A percentile compares a stretch with the other conserved stretches of the same genome.
phyloP scores from a whole-genome alignment of 1,140 invertebrate genomes.

The Drosophila sturtevanti region DNA sequence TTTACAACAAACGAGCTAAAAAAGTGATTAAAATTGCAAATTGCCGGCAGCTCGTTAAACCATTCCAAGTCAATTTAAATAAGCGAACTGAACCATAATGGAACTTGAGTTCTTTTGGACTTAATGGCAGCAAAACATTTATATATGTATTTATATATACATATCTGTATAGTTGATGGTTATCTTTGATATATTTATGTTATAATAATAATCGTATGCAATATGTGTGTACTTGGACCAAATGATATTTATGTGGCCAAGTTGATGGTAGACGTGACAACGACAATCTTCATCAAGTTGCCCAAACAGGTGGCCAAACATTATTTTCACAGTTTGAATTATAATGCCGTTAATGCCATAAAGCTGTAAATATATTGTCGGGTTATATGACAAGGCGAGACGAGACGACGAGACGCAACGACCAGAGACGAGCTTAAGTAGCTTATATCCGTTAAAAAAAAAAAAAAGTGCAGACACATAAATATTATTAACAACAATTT shows the following conservation, averaged over 20 bases:
- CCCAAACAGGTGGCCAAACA: conserved; percentile 40
- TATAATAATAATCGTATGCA: neutral
- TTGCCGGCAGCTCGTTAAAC: neutral
- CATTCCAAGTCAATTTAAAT: conserved; percentile 7
- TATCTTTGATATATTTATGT: conserved; percentile 2
- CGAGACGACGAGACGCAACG: neutral
- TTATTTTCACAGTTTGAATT: conserved; percentile 50
- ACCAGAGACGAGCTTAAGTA: conserved; percentile 60
- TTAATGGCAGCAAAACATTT: neutral
- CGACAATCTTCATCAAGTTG: conserved; percentile 46
- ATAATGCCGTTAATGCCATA: conserved; percentile 69
- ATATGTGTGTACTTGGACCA: no score
- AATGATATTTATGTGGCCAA: conserved; percentile 16
- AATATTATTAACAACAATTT: conserved; percentile 74
- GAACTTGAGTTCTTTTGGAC: neutral
- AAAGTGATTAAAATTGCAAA: conserved; percentile 20
- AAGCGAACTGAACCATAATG: neutral
- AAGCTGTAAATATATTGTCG: conserved; percentile 58
- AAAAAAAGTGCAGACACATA: conserved; percentile 40
- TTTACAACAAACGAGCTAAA: neutral
- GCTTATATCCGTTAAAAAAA: conserved; percentile 27
- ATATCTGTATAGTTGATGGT: neutral
- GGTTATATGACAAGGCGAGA: neutral
- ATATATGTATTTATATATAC: neutral
- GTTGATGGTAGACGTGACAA: conserved; percentile 49